Percentiles rank a stretch among this genome's conserved stretches.
phyloP scores from a whole-genome alignment of 64 coral and sea anemone genomes.

The Montipora sp. region DNA sequence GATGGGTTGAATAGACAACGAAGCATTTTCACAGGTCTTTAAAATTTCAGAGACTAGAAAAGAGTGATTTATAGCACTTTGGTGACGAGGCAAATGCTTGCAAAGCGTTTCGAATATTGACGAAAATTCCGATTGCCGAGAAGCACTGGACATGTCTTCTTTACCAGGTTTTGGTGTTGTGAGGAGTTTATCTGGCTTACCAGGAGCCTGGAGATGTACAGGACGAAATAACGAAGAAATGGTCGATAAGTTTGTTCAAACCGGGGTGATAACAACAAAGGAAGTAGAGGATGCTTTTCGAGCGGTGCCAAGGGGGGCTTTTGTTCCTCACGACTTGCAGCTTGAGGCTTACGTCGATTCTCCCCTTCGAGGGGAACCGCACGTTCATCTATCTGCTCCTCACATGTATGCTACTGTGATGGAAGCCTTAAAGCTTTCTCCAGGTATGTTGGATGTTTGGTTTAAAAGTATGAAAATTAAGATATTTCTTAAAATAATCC shows the following conservation, averaged over 20 bases:
- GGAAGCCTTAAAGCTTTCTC: conserved; percentile 89
- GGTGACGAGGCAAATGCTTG: background rate
- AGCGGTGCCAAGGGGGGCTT: conserved; percentile 88
- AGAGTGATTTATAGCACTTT: background rate
- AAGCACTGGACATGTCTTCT: conserved; percentile 11
- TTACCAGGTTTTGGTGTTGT: background rate
- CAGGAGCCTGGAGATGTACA: conserved; percentile 91
- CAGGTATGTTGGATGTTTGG: conserved; percentile 60
- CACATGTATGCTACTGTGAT: conserved; percentile 98
- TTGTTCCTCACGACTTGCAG: conserved; percentile 81
- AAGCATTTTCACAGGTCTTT: background rate
- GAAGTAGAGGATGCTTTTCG: conserved; percentile 95
- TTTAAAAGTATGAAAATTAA: too few species aligned
- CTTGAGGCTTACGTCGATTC: conserved; percentile 91
- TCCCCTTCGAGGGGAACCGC: conserved; percentile 84
- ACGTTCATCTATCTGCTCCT: conserved; percentile 95
- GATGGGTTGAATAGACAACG: background rate
- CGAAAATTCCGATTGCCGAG: background rate
- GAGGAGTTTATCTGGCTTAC: background rate
- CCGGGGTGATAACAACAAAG: conserved; percentile 76
- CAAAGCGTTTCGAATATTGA: background rate
- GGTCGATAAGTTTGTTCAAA: conserved; percentile 95
- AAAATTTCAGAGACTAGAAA: background rate
- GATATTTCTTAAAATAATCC: too few species aligned
- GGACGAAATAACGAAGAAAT: conserved; percentile 96